Evolutionary conservation across 2,797 vertebrate genomes (phyloP).

Genomic region (Siniperca undulata): DNA sequence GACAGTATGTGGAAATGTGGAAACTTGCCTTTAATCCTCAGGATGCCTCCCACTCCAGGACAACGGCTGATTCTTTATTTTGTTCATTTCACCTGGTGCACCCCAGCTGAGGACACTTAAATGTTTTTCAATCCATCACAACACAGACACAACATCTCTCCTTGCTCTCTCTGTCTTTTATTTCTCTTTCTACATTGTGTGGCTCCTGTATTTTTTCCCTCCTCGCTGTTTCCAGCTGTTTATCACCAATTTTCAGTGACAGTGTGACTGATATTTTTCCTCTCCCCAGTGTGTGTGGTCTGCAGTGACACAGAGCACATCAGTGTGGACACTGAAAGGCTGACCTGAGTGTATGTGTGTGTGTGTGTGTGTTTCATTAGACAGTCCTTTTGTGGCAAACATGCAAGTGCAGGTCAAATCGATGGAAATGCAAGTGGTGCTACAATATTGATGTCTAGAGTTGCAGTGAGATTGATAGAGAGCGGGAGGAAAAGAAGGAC

Average conservation of each 20-base stretch:
- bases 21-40: constrained; percentile 7
- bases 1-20: background rate
- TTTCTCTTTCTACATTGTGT: constrained; percentile 5
- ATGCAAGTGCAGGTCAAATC: constrained; percentile 24
- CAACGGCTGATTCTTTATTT: constrained; percentile 17
- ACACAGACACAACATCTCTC: background rate
- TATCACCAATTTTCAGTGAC: constrained; percentile 29
- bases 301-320: background rate
- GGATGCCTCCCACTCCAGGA: background rate
- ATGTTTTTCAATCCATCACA: constrained; percentile 26
- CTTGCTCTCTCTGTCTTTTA: background rate
- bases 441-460: constrained; percentile 22
- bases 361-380: constrained; percentile 1
- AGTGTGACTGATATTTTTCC: constrained; percentile 19
- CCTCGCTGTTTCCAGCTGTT: background rate
- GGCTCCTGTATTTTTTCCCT: constrained; percentile 7
- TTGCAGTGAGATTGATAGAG: background rate
- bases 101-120: constrained; percentile 12
- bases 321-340: background rate
- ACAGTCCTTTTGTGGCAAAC: background rate
- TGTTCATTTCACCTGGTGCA: constrained; percentile 9
- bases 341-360: constrained; percentile 12
- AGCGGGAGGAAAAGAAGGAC: background rate
- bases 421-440: constrained; percentile 19
- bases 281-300: constrained; percentile 5